A percentile compares a stretch with the other conserved stretches of the same genome.
These are phyloP conservation scores for Ctena decussata DNA, from an alignment of 2,888 invertebrate genomes.

Conservation along the genomic window DNA sequence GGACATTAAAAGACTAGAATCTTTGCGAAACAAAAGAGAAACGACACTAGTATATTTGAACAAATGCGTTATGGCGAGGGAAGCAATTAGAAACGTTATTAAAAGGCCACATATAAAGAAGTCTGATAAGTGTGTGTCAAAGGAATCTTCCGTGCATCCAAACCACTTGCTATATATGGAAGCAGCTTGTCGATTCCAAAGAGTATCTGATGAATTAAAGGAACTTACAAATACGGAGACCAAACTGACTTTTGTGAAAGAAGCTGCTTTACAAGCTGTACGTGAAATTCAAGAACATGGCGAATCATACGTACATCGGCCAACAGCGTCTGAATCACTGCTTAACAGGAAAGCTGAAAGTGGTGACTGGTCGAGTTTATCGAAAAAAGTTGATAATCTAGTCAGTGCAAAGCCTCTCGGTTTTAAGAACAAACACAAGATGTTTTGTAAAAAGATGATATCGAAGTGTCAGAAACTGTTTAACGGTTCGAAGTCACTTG, in stretches of 20 bases:
- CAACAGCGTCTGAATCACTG: slow-evolving; percentile 58
- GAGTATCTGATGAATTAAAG: slow-evolving; percentile 71
- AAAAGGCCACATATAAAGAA: slow-evolving; percentile 52
- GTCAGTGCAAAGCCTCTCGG: slow-evolving; percentile 50
- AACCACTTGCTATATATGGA: slow-evolving; percentile 76
- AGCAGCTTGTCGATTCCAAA: slow-evolving; percentile 63
- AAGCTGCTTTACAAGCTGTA: slow-evolving; percentile 73
- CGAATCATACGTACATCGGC: slow-evolving; percentile 56
- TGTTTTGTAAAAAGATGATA: slow-evolving; percentile 51
- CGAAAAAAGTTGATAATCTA: slow-evolving; percentile 71
- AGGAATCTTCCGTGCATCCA: slow-evolving; percentile 24
- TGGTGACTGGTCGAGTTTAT: slow-evolving; percentile 76
- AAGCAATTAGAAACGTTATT: slow-evolving; percentile 77
- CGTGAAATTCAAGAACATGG: slow-evolving; percentile 63
- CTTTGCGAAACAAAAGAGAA: slow-evolving; percentile 68
- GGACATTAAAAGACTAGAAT: slow-evolving; percentile 45
- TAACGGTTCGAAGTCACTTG: slow-evolving; percentile 42
- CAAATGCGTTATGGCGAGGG: slow-evolving; percentile 70
- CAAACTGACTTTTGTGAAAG: slow-evolving; percentile 78
- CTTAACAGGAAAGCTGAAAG: slow-evolving; percentile 64
- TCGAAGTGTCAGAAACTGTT: slow-evolving; percentile 48
- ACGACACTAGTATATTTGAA: slow-evolving; percentile 54
- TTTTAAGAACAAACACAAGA: slow-evolving; percentile 41
- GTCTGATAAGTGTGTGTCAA: slow-evolving; percentile 56
- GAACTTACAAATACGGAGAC: slow-evolving; percentile 72